Conservation (phyloP, 2,797 vertebrate genomes). For the Cryptoblepharus egeriae region DNA sequence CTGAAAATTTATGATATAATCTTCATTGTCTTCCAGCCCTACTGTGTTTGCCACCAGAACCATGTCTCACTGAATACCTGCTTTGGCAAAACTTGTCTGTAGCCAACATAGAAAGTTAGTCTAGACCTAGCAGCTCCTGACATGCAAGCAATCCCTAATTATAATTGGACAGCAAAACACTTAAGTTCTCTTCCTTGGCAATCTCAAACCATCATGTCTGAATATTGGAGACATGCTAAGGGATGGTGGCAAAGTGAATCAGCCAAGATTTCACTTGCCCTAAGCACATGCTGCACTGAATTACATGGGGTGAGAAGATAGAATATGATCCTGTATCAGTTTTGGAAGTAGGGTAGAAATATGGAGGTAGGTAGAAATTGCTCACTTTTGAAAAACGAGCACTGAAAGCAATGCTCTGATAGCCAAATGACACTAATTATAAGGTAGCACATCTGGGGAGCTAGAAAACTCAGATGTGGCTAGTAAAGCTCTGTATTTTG, state of each 20-base stretch:
- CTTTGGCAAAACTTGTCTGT: background rate
- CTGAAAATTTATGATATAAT: background rate
- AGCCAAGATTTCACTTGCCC: background rate
- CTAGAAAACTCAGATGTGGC: background rate
- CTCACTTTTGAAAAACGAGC: background rate
- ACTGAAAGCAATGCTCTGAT: background rate
- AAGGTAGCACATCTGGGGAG: background rate
- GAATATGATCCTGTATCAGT: background rate
- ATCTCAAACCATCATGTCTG: background rate
- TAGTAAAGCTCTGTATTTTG: background rate
- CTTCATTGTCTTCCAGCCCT: background rate
- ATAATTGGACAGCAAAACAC: background rate
- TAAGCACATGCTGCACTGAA: background rate
- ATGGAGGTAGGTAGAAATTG: background rate
- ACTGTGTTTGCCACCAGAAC: background rate
- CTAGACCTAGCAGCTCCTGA: background rate
- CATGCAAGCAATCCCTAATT: background rate
- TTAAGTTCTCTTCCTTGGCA: background rate
- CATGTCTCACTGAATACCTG: rapidly evolving
- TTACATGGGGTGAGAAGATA: background rate
- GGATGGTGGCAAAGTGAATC: background rate
- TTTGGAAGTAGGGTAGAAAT: background rate
- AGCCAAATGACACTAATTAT: background rate
- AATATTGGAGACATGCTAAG: background rate
- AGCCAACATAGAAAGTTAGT: background rate